Evolutionary conservation across 2,797 vertebrate species (phyloP).

Genomic region (Rhabdomys pumilio): DNA sequence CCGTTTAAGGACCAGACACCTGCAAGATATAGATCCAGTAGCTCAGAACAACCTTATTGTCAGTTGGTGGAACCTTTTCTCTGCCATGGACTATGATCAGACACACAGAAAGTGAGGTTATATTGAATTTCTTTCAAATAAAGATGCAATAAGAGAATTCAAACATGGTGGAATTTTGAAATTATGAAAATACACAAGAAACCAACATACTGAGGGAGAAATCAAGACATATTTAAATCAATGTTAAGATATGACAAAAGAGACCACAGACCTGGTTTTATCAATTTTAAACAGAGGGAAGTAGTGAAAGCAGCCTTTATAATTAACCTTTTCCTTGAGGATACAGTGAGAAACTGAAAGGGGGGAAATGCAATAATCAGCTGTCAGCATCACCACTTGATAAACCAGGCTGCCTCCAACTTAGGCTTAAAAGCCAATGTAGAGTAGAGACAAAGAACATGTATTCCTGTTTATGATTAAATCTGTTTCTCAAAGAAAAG

Average conservation of each 20-base stretch:
- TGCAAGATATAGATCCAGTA: not conserved
- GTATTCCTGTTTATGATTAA: not conserved
- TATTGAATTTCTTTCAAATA: not conserved
- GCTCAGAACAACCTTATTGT: not conserved
- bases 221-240: too few relatives aligned
- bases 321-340: too few relatives aligned
- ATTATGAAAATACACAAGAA: not conserved
- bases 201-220: not conserved
- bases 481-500: not conserved
- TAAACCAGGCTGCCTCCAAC: not conserved
- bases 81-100: not conserved
- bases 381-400: not conserved
- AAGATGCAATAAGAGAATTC: not conserved
- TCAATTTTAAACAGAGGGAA: not conserved
- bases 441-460: not conserved
- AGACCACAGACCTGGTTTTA: too few relatives aligned
- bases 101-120: not conserved
- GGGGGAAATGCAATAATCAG: accelerated
- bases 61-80: not conserved
- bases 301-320: too few relatives aligned
- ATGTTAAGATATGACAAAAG: not conserved
- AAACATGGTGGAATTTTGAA: not conserved
- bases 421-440: not conserved
- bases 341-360: not conserved
- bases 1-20: not conserved